These are phyloP conservation scores for Pygocentrus nattereri DNA, from an alignment of 2,797 vertebrate species.

Conservation along the genomic window DNA sequence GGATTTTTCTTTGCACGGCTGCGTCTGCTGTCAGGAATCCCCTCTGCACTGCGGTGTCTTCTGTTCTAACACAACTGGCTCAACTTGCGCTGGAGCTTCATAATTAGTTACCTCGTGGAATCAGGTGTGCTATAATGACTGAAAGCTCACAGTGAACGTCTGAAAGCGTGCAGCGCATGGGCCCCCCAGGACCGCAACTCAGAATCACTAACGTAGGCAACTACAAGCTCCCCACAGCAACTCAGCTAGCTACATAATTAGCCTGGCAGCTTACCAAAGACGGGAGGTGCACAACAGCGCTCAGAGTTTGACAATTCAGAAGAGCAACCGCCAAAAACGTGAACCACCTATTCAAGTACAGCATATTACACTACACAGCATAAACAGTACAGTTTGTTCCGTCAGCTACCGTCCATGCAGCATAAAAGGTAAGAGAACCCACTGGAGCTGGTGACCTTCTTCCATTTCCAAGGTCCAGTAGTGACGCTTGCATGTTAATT, in stretches of 20 bases:
- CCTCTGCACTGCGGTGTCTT: too few relatives aligned
- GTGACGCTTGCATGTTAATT: too few relatives aligned
- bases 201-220: background rate
- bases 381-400: too few relatives aligned
- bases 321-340: background rate
- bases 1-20: background rate
- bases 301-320: background rate
- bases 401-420: too few relatives aligned
- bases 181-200: background rate
- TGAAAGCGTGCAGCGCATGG: background rate
- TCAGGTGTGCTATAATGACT: background rate
- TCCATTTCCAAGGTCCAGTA: too few relatives aligned
- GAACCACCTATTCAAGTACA: too few relatives aligned
- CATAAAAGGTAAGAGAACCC: too few relatives aligned
- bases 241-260: slow-evolving; percentile 5
- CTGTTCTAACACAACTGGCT: background rate
- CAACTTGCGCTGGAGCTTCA: background rate
- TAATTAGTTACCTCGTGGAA: background rate
- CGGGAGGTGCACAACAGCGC: background rate
- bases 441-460: too few relatives aligned
- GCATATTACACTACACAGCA: background rate
- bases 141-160: background rate
- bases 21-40: background rate
- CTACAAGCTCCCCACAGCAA: background rate
- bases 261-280: background rate